Base-by-base conservation (phyloP, 1,140 invertebrate genomes). In the Listronotus oregonensis region DNA sequence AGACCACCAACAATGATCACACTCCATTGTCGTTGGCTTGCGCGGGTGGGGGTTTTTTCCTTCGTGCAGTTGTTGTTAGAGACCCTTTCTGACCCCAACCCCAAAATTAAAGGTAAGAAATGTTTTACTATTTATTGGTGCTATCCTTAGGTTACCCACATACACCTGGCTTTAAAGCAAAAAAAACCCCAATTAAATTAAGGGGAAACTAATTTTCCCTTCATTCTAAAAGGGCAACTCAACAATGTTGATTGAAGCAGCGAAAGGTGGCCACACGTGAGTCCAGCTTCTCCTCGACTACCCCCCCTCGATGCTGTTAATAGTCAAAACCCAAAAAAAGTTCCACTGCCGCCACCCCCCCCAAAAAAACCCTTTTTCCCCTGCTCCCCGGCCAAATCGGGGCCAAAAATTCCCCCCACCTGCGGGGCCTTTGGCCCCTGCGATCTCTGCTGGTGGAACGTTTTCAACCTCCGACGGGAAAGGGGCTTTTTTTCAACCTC, bases 1-100 rank as follows among this genome's bases (percentile, higher is more conserved):
- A 95, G 83, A 98, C 97, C 49, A 95, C 95, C 66, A 98, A 96
- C 74, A 99, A 99, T 79, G 93, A 98, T 79, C 98, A 99, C 78
- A 99, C 97, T 21, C 95, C 98, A 18, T 83, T 99, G 18, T 98
- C 96, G 8, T 82, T 99, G 64, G 97, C 98, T 12, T 99, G 97
- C 82, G 94, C 94, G 64, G 95, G 95, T 56, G 64, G 95, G 97
- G 97, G 18, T 96, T 98, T 81, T 82, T 94, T 60, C 84, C 90
- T 64, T 98, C 32, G 96, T 98, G 4, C 94, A 98, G 80, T 82
- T 96, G 64, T 82, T 99, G 44, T 83, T 99, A 55, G 86, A 90
- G 17, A 88, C 94, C 80, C 90, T 91, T 69, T 96, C 96, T 34
- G 94, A 99, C 85, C 94, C 95, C 44, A 94, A 92, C 80, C 94